Percentiles rank a stretch among this genome's conserved stretches.
phyloP scores from a whole-genome alignment of 2,888 invertebrate genomes.

The Acleris emargana region DNA sequence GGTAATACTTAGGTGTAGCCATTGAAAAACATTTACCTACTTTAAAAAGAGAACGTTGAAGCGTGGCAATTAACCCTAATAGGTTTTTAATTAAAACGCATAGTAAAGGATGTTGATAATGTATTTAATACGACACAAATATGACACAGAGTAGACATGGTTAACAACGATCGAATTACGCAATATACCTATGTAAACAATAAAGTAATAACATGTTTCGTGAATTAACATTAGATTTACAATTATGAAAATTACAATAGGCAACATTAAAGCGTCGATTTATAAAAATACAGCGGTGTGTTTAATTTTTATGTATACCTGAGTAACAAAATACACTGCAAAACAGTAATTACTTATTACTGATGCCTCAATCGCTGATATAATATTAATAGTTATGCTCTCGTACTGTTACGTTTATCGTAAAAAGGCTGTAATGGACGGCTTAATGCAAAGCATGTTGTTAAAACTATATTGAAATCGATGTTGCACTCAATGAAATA shows the following conservation, averaged over 20 bases:
- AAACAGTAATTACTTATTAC: no score
- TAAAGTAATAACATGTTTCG: constrained; percentile 7
- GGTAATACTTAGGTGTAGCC: no score
- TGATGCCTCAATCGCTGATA: no score
- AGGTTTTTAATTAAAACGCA: constrained; percentile 1
- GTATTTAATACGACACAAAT: constrained; percentile 34
- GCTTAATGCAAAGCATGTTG: constrained; percentile 58
- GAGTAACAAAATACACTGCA: constrained; percentile 54
- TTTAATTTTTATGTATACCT: constrained; percentile 35
- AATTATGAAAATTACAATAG: constrained; percentile 9
- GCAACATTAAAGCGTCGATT: constrained; percentile 15
- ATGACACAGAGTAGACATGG: constrained; percentile 29
- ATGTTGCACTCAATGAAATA: constrained; percentile 5
- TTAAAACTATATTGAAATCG: constrained; percentile 32
- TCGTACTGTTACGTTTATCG: constrained; percentile 22
- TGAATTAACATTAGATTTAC: constrained; percentile 13
- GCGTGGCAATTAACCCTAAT: not conserved
- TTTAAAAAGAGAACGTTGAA: no score
- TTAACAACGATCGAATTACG: constrained; percentile 14
- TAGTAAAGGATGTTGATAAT: constrained; percentile 9
- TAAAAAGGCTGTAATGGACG: constrained; percentile 57
- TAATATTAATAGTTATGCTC: constrained; percentile 38
- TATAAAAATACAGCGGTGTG: constrained; percentile 20
- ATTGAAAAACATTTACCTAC: no score
- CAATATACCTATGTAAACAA: constrained; percentile 10